These are phyloP conservation scores for Unio pictorum DNA, from an alignment of 2,888 invertebrate species.

Conservation along the genomic window DNA sequence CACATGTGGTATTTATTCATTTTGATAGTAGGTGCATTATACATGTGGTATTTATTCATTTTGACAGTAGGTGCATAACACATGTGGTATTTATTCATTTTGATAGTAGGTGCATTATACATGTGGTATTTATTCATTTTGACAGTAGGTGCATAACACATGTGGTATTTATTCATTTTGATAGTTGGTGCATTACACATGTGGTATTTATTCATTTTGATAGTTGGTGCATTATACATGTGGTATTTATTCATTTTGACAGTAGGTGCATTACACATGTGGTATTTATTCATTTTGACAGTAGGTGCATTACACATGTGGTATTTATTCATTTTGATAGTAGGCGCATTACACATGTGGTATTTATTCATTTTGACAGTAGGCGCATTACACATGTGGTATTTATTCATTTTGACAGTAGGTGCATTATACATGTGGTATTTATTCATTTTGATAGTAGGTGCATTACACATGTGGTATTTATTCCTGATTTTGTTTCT, in stretches of 20 bases:
- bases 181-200: background rate
- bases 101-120: too few species aligned
- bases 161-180: background rate
- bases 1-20: too few species aligned
- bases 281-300: background rate
- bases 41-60: too few species aligned
- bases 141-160: too few species aligned
- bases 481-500: conserved; percentile 21
- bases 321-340: background rate
- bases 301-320: background rate
- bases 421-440: background rate
- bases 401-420: conserved; percentile 1
- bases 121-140: too few species aligned
- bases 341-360: background rate
- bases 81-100: too few species aligned
- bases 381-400: background rate
- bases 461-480: background rate
- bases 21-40: too few species aligned
- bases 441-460: background rate
- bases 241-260: background rate
- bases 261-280: background rate
- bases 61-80: too few species aligned
- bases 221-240: background rate
- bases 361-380: background rate
- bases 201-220: background rate